Evolutionary conservation across 2,888 invertebrate species (phyloP), one percentile per base, ranked within the genome.

Genomic region (Pinctada fucata): DNA sequence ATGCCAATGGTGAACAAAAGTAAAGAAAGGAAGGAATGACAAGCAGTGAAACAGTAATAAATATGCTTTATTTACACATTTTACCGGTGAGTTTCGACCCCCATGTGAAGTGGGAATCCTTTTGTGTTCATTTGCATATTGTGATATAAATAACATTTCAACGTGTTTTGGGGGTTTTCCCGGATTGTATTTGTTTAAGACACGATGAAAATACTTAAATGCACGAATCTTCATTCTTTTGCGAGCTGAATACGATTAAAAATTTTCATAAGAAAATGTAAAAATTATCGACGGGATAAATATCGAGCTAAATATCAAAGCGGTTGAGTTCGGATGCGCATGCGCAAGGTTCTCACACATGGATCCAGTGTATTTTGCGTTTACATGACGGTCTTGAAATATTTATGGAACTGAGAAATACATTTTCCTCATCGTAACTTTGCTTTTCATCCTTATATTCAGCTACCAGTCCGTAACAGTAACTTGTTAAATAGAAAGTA

Each of bases 71-170:
- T 31, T 31, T 31, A 31, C 31, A 31, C 31, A 31, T 31, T 31
- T 31, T 31, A 31, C 31, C 31, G 31, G 31, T 31, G 31, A 31
- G 31, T 31, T 31, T 31, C 31, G 31, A 16, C 50, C 72, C 75
- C 77, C 78, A 80, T 76, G 81, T 77, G 77, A 64, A 51, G 65
- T 66, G 82, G 83, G 81, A 84, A 84, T 83, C 84, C 85, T 84
- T 79, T 76, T 85, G 86, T 86, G 85, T 85, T 88, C 86, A 88
- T 88, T 87, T 88, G 87, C 88, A 88, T 88, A 86, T 80, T 74
- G 78, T 75, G 75, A 72, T 76, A 76, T 80, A 82, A 84, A 83
- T 79, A 73, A 73, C 76, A 79, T 78, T 83, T 82, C 79, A 75
- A 72, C 74, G 70, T 75, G 64, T 73, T 74, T 75, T 72, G 67